Conservation (phyloP, 1,140 invertebrate species). For the Oscheius sp. region DNA sequence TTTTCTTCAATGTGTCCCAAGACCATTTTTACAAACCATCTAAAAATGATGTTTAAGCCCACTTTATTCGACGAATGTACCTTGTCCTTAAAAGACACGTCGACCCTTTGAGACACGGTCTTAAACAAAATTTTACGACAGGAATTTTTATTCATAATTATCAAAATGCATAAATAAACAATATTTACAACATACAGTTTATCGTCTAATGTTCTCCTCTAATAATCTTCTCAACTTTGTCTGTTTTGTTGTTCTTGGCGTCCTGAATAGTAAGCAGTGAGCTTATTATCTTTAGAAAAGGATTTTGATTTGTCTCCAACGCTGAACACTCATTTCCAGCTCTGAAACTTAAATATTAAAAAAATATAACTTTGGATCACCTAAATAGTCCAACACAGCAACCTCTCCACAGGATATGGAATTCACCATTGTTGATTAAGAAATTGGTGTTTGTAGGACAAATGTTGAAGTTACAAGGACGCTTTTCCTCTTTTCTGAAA, state of each 20-base stretch:
- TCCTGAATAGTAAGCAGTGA: constrained; percentile 36
- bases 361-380: not conserved
- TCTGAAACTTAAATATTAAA: constrained; percentile 45
- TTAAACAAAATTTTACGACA: too few species aligned
- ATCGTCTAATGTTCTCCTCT: constrained; percentile 17
- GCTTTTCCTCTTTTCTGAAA: constrained; percentile 48
- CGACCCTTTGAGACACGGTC: too few species aligned
- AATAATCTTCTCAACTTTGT: constrained; percentile 5
- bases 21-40: too few species aligned
- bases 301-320: constrained; percentile 46
- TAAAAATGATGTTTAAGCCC: too few species aligned
- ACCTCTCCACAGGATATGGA: constrained; percentile 59
- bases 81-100: too few species aligned
- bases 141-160: too few species aligned
- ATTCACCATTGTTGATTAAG: constrained; percentile 58
- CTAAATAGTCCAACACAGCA: constrained; percentile 57
- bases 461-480: constrained; percentile 53
- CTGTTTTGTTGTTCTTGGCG: constrained; percentile 27
- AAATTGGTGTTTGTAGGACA: constrained; percentile 58
- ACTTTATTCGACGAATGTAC: too few species aligned
- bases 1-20: too few species aligned
- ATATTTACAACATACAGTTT: constrained; percentile 16
- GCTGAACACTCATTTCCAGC: constrained; percentile 37
- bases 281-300: constrained; percentile 41
- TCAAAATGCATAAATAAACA: too few species aligned